Evolutionary conservation across 1,140 invertebrate genomes (phyloP), one percentile per base, ranked within the genome.

Genomic region (Aphis gossypii): DNA sequence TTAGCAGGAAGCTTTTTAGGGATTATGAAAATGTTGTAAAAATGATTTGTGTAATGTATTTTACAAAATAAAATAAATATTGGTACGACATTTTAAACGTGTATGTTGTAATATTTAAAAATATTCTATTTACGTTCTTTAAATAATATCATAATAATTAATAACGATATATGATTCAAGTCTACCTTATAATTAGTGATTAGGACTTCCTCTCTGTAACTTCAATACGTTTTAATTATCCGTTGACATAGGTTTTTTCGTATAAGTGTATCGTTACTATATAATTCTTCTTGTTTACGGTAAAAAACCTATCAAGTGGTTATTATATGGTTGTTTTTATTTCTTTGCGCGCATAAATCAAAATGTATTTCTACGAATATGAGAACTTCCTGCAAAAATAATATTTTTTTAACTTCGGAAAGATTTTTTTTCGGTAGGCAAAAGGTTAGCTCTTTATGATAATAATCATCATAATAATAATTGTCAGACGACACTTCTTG

Each of bases 341-440:
- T 54, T 89, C 48, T 54, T 89, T 56, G 20, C 89, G 5, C 5
- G 38, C 38, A 68, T 90, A 90, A 90, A 90, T 90, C 89, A 90
- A 44, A 56, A 41, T 20, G 41, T 44, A 60, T 68, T 46, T 68
- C 38, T 68, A 44, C 14, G 89, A 90, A 90, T 90, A 90, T 44
- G 89, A 90, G 89, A 90, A 90, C 89, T 90, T 90, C 89, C 89
- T 90, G 89, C 89, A 44, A 90, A 90, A 90, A 90, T 89, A 2
- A 54, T 60, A 90, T 60, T 90, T 90, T 60, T 90, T 90, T 30
- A 68, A 44, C 38, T 68, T 68, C 41, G 30, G 38, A 38, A 44
- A 30, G 11, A 25, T 89, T 89, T 90, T 90, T 89, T 89, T 90
- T 68, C 8, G 44, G 44, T 68, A n/a, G 38, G 89, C 51, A 41